Conservation (phyloP, 2,888 invertebrate genomes). For the Scrobipalpa costella region DNA sequence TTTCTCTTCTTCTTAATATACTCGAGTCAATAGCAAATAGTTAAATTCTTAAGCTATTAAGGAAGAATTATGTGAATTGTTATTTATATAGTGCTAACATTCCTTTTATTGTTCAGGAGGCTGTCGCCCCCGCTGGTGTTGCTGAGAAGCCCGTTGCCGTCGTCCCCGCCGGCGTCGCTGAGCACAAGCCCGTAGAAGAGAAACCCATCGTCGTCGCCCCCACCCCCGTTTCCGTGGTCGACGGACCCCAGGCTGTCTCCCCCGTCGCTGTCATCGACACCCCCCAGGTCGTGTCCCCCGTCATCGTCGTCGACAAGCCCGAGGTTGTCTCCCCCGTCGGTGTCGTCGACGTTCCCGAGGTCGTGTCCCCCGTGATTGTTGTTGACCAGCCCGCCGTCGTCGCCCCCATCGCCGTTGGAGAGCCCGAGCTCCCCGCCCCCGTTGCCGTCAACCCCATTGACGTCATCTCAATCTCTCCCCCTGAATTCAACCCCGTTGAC, state of each 20-base stretch:
- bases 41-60: too few species aligned
- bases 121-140: neutral
- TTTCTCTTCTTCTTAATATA: too few species aligned
- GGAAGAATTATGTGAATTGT: too few species aligned
- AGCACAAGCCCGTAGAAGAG: neutral
- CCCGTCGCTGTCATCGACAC: conserved; percentile 4
- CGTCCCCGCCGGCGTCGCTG: neutral
- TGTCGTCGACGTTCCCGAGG: neutral
- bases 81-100: too few species aligned
- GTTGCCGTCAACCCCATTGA: conserved; percentile 35
- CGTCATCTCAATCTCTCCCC: conserved; percentile 36
- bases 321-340: conserved; percentile 1
- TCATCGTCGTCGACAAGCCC: neutral
- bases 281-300: neutral
- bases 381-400: neutral
- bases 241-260: neutral
- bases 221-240: conserved; percentile 3
- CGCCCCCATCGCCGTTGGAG: conserved; percentile 2
- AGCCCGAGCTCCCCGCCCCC: neutral
- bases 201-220: neutral
- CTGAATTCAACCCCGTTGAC: conserved; percentile 35
- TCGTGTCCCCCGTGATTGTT: conserved; percentile 3
- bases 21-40: too few species aligned
- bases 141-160: neutral
- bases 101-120: neutral